Evolutionary conservation across 2,888 invertebrate genomes (phyloP), one percentile per base, ranked within the genome.

Genomic region (Notodonta dromedarius): DNA sequence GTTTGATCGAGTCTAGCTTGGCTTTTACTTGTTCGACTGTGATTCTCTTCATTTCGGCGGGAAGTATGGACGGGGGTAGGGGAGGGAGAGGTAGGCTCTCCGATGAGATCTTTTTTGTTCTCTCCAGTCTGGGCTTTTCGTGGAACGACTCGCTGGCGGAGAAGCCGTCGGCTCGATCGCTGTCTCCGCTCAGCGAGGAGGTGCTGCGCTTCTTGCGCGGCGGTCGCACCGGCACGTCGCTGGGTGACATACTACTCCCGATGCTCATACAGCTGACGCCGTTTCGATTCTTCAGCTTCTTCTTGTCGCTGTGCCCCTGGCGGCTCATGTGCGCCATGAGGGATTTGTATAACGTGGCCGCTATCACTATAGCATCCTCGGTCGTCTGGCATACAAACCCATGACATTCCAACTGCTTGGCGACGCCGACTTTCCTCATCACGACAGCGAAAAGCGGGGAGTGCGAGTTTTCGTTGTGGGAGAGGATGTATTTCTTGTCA

Each of bases 321-420:
- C 94, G 94, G 85, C 95, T 96, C 94, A 97, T 96, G 81, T 96
- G 96, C 65, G 97, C 96, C 94, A 98, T 96, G 61, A 98, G 94
- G 46, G 97, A 97, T 89, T 98, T 97, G 90, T 98, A 98, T 73
- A 98, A 94, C 68, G 98, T 98, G 56, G 98, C 98, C 13, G 98
- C 98, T 76, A 98, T 97, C 0, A 98, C 97, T 50, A 98, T 97
- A 67, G 98, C 98, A 88, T 98, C 98, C 90, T 98, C 98, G 44
- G 97, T 96, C 78, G 96, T 96, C 87, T 96, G 96, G 88, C 98
- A 98, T 75, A 97, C 96, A 89, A 98, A 98, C 55, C 97, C 98
- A 93, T 98, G 98, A 88, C 98, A 98, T 92, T 98, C 97, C 67
- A 98, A 90, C 74, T 96, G 95, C 82, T 97, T 96, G 3, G 96